Evolutionary conservation across 2,888 invertebrate genomes (phyloP).

Genomic region (Ornithoptera priamus): DNA sequence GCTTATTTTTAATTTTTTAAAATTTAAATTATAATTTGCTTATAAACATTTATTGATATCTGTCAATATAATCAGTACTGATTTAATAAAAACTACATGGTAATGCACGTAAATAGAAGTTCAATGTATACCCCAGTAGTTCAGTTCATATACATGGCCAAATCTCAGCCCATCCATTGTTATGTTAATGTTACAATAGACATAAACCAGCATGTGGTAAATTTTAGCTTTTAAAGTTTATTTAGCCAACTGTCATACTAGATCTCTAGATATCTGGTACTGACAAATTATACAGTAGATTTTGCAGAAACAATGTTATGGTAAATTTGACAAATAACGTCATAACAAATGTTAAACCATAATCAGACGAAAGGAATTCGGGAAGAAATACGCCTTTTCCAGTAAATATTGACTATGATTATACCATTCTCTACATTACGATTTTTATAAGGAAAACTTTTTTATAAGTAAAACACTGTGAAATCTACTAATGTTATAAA

Average conservation of each 20-base stretch:
- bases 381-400: too few relatives aligned
- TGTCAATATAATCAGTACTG: too few relatives aligned
- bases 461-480: neutral
- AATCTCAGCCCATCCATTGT: neutral
- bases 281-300: neutral
- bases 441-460: too few relatives aligned
- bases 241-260: neutral
- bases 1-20: too few relatives aligned
- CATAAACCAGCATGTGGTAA: neutral
- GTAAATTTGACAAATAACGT: too few relatives aligned
- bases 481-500: constrained; percentile 3
- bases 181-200: neutral
- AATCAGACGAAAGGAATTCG: too few relatives aligned
- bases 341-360: too few relatives aligned
- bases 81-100: neutral
- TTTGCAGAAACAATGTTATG: neutral
- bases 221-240: neutral
- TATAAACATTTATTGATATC: too few relatives aligned
- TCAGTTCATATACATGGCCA: too few relatives aligned
- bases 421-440: too few relatives aligned
- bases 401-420: too few relatives aligned
- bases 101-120: constrained; percentile 29
- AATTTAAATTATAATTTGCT: too few relatives aligned
- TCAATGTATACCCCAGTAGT: neutral
- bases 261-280: neutral